A percentile compares a stretch with the other conserved stretches of the same genome.
These are phyloP conservation scores for Phrynocephalus guinanensis DNA, from an alignment of 2,797 vertebrate species.

Conservation along the genomic window DNA sequence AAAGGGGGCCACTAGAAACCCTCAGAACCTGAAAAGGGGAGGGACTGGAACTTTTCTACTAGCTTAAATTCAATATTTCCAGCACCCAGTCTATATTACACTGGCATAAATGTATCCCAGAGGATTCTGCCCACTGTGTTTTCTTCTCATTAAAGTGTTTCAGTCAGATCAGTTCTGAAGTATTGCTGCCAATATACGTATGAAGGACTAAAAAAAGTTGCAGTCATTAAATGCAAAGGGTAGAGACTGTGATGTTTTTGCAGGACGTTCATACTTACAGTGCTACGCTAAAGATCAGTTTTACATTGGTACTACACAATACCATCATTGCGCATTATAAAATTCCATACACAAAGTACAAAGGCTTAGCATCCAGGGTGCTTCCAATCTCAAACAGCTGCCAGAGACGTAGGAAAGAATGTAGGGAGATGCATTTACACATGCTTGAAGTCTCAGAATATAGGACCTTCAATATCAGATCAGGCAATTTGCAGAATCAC, in stretches of 20 bases:
- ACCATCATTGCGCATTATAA: background rate
- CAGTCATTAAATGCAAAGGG: background rate
- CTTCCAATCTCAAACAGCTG: background rate
- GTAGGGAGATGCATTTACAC: background rate
- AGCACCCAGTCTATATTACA: too few relatives aligned
- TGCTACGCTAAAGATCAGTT: too few relatives aligned
- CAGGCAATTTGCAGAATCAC: too few relatives aligned
- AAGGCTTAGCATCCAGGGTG: background rate
- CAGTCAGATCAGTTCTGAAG: background rate
- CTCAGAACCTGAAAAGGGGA: too few relatives aligned
- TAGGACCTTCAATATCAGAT: background rate
- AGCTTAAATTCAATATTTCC: too few relatives aligned
- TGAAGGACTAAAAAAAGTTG: background rate
- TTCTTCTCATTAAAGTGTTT: background rate
- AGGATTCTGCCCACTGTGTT: background rate
- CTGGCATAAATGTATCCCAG: too few relatives aligned
- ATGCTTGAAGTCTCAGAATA: background rate
- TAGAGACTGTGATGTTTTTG: background rate
- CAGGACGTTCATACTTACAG: background rate
- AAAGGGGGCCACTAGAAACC: too few relatives aligned
- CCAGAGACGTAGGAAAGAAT: background rate
- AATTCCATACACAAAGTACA: background rate
- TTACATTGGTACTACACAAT: background rate
- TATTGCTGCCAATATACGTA: background rate
- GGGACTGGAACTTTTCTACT: too few relatives aligned